phyloP scores from a whole-genome alignment of 2,113 vertebrate species.

The Oxyura jamaicensis region DNA sequence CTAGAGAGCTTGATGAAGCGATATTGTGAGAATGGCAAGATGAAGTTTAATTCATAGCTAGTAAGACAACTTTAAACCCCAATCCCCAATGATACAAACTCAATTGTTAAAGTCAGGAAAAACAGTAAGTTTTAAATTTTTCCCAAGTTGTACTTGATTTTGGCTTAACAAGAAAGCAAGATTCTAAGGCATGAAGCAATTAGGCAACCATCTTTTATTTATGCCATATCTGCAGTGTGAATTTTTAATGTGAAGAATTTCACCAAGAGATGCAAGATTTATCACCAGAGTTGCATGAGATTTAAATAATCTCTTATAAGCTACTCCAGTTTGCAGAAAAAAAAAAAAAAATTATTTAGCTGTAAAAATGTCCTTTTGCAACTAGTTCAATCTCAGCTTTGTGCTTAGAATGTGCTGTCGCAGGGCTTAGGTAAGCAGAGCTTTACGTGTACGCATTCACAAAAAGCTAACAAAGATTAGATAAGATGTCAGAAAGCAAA shows the following conservation, averaged over 20 bases:
- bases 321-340: neutral
- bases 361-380: conserved; percentile 28
- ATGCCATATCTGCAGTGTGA: neutral
- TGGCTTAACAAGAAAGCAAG: neutral
- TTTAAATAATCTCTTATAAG: conserved; percentile 24
- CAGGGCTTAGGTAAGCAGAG: neutral
- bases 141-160: neutral
- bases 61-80: neutral
- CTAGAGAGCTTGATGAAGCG: neutral
- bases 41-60: neutral
- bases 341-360: conserved; percentile 35
- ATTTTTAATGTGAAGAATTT: conserved; percentile 8
- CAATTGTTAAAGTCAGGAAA: neutral
- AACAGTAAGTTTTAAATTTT: neutral
- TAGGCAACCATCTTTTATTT: conserved; percentile 5
- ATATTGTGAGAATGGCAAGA: neutral
- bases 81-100: neutral
- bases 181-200: conserved; percentile 40
- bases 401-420: conserved; percentile 20
- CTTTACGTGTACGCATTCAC: neutral
- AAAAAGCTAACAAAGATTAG: neutral
- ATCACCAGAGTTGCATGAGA: neutral
- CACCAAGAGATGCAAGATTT: neutral
- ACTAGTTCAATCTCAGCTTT: neutral
- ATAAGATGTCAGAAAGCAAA: neutral